These are phyloP conservation scores for Takifugu flavidus DNA, from an alignment of 2,113 vertebrate genomes.

Conservation along the genomic window DNA sequence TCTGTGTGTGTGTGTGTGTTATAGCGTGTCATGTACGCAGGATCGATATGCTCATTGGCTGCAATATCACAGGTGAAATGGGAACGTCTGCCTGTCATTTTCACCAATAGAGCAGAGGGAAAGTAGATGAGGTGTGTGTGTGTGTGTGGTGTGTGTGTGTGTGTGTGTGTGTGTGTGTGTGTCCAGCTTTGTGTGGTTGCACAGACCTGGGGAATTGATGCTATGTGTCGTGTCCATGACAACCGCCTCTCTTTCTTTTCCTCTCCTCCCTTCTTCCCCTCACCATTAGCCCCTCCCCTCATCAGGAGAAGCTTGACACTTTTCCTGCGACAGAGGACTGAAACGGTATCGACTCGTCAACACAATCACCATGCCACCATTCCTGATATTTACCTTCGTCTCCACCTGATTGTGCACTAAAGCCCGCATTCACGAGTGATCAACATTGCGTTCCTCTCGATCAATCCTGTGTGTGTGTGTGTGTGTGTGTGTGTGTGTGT, in stretches of 20 bases:
- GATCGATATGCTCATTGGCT: constrained; percentile 30
- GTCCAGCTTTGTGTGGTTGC: constrained; percentile 6
- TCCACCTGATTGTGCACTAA: constrained; percentile 2
- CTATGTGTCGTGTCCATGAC: constrained; percentile 58
- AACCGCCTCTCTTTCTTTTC: constrained; percentile 28
- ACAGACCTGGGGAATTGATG: constrained; percentile 46
- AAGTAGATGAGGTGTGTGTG: constrained; percentile 9
- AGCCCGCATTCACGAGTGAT: constrained; percentile 1
- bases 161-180: constrained; percentile 14
- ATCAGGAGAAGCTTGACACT: constrained; percentile 58
- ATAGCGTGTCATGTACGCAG: neutral
- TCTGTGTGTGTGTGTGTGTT: neutral
- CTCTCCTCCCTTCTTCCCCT: constrained; percentile 3
- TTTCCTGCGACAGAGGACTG: constrained; percentile 52
- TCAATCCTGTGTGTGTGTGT: neutral
- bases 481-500: neutral
- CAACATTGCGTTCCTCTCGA: neutral
- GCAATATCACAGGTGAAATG: constrained; percentile 24
- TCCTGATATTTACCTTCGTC: constrained; percentile 12
- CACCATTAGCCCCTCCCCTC: constrained; percentile 25
- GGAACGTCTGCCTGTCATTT: constrained; percentile 10
- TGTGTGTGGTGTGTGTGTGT: constrained; percentile 14
- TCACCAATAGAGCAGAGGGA: constrained; percentile 15
- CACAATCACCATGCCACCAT: neutral
- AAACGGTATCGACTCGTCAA: constrained; percentile 16